Conservation (phyloP, 37 sponge, comb jelly and placozoan genomes). For the Chondrosia reniformis region DNA sequence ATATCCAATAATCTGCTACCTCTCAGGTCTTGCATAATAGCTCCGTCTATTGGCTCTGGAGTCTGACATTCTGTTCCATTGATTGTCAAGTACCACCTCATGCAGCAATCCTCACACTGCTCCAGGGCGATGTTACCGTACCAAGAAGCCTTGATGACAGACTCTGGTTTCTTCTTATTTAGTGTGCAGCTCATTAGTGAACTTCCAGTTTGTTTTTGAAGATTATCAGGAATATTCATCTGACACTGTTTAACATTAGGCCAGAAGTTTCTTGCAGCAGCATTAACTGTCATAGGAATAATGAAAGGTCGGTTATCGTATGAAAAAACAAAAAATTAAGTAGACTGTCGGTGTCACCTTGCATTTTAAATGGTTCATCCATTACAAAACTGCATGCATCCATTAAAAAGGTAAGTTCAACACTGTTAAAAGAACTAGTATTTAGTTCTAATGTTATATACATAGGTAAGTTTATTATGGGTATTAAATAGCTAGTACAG, state of each 20-base stretch:
- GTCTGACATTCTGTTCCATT: constrained; percentile 38
- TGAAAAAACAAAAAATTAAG: no score
- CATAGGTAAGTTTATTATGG: no score
- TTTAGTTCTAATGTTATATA: no score
- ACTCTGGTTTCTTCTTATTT: constrained; percentile 13
- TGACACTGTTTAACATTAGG: constrained; percentile 43
- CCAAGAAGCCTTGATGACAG: constrained; percentile 48
- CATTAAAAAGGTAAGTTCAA: no score
- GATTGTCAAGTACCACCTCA: constrained; percentile 55
- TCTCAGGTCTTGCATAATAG: constrained; percentile 30
- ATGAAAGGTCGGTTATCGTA: background rate
- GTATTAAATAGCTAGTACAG: no score
- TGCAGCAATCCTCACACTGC: constrained; percentile 49
- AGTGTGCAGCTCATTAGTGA: constrained; percentile 26
- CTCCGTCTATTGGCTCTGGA: constrained; percentile 55
- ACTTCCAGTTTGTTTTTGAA: background rate
- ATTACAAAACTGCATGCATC: no score
- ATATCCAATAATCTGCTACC: background rate
- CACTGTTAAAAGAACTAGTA: no score
- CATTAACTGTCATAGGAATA: background rate
- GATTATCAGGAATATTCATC: background rate
- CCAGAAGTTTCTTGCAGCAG: background rate
- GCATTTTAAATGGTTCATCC: no score
- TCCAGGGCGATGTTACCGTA: constrained; percentile 49
- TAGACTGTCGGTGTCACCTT: no score